phyloP scores from a whole-genome alignment of 2,797 vertebrate genomes.

The Enteromius fasciolatus region DNA sequence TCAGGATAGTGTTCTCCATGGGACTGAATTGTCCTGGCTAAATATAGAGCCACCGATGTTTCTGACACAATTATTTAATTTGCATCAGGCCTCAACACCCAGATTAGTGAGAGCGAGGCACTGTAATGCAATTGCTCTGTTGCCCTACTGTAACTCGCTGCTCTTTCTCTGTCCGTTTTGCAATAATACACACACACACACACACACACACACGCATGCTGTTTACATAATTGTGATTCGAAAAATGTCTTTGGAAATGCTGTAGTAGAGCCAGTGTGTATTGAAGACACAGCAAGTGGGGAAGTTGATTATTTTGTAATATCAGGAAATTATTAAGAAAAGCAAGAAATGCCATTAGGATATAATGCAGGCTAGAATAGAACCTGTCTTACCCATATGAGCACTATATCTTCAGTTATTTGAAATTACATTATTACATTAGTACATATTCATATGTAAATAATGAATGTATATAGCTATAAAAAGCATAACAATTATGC shows the following conservation, averaged over 20 bases:
- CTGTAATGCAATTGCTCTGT: constrained; percentile 1
- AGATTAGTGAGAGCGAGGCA: constrained; percentile 20
- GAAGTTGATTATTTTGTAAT: background rate
- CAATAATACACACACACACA: background rate
- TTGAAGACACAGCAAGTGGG: background rate
- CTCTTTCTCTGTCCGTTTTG: background rate
- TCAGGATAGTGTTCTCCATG: constrained; percentile 57
- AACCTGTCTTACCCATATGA: background rate
- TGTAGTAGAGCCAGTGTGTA: background rate
- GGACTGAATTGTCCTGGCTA: constrained; percentile 58
- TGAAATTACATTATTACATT: background rate
- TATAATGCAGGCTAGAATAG: background rate
- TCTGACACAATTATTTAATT: constrained; percentile 60
- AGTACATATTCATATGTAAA: background rate
- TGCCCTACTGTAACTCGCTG: background rate
- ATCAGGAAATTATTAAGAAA: background rate
- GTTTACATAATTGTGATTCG: background rate
- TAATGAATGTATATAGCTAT: background rate
- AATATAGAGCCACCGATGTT: constrained; percentile 56
- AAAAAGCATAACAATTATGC: background rate
- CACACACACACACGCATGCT: background rate
- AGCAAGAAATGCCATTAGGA: background rate
- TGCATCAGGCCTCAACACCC: constrained; percentile 52
- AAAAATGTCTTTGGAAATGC: background rate
- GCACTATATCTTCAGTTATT: background rate